Conservation (phyloP, 2,888 invertebrate genomes). For the Sphaerophoria rueppellii region DNA sequence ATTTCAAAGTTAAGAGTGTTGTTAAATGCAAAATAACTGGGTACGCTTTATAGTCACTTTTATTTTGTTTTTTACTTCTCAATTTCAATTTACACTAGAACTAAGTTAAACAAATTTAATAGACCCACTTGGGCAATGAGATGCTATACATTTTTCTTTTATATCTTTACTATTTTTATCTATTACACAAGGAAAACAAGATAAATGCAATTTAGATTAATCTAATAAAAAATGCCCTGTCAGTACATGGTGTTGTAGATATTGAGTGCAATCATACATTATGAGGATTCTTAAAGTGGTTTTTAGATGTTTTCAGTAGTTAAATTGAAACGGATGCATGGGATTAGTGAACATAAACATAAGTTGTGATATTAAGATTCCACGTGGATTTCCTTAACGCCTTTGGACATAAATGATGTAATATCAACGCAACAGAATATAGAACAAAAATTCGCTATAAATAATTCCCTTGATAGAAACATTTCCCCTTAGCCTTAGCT, state of each 20-base stretch:
- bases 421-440: no score
- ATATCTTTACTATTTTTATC: background rate
- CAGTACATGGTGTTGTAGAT: constrained; percentile 26
- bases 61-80: constrained; percentile 35
- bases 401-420: no score
- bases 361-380: no score
- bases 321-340: no score
- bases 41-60: constrained; percentile 20
- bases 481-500: constrained; percentile 27
- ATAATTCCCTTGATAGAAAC: background rate
- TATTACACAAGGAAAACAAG: constrained; percentile 1
- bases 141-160: background rate
- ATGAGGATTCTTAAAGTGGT: background rate
- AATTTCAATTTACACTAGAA: constrained; percentile 32
- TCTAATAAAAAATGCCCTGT: background rate
- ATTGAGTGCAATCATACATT: background rate
- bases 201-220: constrained; percentile 29
- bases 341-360: no score
- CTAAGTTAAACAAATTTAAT: constrained; percentile 39
- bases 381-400: no score
- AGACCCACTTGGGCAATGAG: constrained; percentile 28
- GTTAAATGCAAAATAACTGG: constrained; percentile 56
- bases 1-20: background rate
- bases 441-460: background rate
- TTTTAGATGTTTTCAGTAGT: background rate